A percentile compares a stretch with the other conserved stretches of the same genome.
These are phyloP conservation scores for Magallana gigas DNA, from an alignment of 1,140 invertebrate species.

Conservation along the genomic window DNA sequence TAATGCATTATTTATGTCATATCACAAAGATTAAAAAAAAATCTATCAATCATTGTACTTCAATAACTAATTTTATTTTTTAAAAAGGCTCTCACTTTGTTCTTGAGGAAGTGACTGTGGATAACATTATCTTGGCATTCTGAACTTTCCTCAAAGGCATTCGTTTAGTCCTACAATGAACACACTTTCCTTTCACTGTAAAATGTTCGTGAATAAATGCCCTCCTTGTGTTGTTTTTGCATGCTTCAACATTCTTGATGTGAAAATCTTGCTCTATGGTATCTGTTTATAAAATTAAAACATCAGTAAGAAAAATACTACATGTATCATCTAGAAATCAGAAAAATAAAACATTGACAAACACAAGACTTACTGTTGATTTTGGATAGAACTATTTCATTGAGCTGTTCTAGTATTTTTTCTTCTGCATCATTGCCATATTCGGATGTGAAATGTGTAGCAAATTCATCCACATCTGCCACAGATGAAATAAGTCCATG, in stretches of 20 bases:
- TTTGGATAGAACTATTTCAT: conserved; percentile 8
- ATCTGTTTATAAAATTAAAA: conserved; percentile 29
- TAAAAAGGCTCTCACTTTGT: neutral
- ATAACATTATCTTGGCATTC: conserved; percentile 59
- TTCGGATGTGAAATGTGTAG: conserved; percentile 29
- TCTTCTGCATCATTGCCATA: conserved; percentile 23
- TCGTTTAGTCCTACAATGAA: conserved; percentile 67
- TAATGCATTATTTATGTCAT: too few species aligned
- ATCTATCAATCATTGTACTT: too few species aligned
- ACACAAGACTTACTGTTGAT: neutral
- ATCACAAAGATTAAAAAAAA: too few species aligned
- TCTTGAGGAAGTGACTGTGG: neutral
- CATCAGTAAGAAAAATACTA: neutral
- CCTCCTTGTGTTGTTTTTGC: conserved; percentile 50
- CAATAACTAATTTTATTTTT: too few species aligned
- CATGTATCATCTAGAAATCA: neutral
- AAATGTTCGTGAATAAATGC: conserved; percentile 67
- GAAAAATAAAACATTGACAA: neutral
- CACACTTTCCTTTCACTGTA: conserved; percentile 66
- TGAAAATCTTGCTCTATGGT: conserved; percentile 4
- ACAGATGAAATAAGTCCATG: conserved; percentile 87
- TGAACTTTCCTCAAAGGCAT: conserved; percentile 60
- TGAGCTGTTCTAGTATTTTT: neutral
- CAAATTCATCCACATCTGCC: conserved; percentile 82
- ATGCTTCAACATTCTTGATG: conserved; percentile 59